Base-by-base conservation (phyloP, 2,797 vertebrate species). In the Chrosomus eos region DNA sequence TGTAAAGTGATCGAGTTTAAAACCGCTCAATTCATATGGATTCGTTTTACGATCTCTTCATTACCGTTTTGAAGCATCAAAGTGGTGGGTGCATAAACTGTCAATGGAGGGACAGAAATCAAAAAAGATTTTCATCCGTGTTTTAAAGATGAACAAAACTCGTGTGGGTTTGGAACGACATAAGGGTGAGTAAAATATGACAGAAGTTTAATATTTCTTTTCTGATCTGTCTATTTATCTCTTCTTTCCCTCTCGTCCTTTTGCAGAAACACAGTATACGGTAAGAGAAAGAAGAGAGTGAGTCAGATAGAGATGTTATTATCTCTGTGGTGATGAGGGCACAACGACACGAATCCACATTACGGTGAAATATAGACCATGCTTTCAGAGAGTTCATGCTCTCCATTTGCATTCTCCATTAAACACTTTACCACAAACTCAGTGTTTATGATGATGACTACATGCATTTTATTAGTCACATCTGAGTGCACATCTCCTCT, bases 361-460 rank as follows among this genome's bases (percentile, higher is more conserved):
- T 78, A 79, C 10, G 55, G 66, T 85, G 66, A 85, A 85, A 87
- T 53, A 78, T 79, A 73, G 68, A 58, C 26, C 23, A 68, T 80
- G 60, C 70, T 73, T 80, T 83, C 28, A 79, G 51, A 80, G 68
- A 72, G 66, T 55, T 51, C 72, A 33, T 43, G 64, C 31, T 55
- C 72, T 67, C 55, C 36, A 82, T 85, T 80, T 86, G 28, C 45
- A 72, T 55, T 79, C 14, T 78, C 68, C 81, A 82, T 79, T 81
- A 76, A 76, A 72, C 87, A 82, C 60, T 33, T 82, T 21, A 64
- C 2, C 40, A 26, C 48, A 51, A 11, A 16, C 31, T 8, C 28
- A 36, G 38, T 33, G 28, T 64, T 64, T 67, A 53, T 36, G 11
- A 71, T 19, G 38, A 26, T 81, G 66, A 55, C 7, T 43, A 36